Percentiles rank a stretch among this genome's conserved stretches.
phyloP scores from a whole-genome alignment of 2,113 vertebrate genomes.

The Solea senegalensis region DNA sequence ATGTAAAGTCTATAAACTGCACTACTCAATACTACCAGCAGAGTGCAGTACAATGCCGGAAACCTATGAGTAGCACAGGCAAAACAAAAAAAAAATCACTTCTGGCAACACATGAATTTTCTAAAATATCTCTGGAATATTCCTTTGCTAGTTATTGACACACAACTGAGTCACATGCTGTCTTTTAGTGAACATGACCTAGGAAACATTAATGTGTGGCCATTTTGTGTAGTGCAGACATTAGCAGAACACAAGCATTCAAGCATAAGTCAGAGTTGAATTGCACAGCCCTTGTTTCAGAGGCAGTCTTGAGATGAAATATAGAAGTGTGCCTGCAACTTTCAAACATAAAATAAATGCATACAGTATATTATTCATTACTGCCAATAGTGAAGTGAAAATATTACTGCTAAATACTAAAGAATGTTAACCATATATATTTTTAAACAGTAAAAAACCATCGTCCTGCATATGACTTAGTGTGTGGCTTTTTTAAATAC shows the following conservation, averaged over 20 bases:
- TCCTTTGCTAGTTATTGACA: background rate
- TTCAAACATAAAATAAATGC: background rate
- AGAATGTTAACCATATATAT: background rate
- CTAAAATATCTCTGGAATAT: too few species aligned
- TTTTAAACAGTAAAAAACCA: background rate
- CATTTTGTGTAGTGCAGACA: background rate
- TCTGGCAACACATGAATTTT: too few species aligned
- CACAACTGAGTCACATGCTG: background rate
- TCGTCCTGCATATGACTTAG: too few species aligned
- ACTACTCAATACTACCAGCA: slow-evolving; percentile 55
- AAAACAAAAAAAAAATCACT: too few species aligned
- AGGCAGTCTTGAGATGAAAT: slow-evolving; percentile 5
- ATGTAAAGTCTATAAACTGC: background rate
- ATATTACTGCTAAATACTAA: slow-evolving; percentile 9
- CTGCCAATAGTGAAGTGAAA: slow-evolving; percentile 15
- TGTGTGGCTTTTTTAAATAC: too few species aligned
- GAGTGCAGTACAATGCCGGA: slow-evolving; percentile 9
- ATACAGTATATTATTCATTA: too few species aligned
- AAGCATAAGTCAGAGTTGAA: slow-evolving; percentile 16
- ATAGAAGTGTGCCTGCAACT: background rate
- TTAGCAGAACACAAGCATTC: background rate
- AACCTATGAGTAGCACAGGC: too few species aligned
- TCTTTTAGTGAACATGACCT: background rate
- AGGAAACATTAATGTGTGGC: background rate
- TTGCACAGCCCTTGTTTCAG: background rate